Conservation (phyloP, 2,888 invertebrate species). For the Drosophila parthenogenetica region DNA sequence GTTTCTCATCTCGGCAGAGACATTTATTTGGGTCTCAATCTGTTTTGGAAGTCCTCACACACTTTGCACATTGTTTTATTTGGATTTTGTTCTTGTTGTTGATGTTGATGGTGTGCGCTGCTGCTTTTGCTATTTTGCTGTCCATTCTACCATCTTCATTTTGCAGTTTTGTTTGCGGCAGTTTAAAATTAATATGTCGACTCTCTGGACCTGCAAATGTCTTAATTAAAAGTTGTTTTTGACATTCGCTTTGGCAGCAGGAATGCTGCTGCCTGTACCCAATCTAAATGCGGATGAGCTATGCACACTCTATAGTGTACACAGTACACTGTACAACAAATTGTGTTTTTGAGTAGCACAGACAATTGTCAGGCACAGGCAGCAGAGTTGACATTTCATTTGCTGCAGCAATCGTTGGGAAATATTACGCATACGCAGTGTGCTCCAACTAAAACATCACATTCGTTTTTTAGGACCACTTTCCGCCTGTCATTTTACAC, state of each 20-base stretch:
- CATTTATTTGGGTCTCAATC: slow-evolving; percentile 68
- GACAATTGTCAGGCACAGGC: slow-evolving; percentile 44
- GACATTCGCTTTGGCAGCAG: slow-evolving; percentile 39
- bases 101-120: slow-evolving; percentile 12
- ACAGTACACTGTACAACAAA: slow-evolving; percentile 32
- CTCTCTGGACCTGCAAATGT: slow-evolving; percentile 67
- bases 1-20: slow-evolving; percentile 37
- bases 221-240: slow-evolving; percentile 74
- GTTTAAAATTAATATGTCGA: slow-evolving; percentile 69
- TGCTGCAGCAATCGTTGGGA: slow-evolving; percentile 28
- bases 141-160: slow-evolving; percentile 55
- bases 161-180: slow-evolving; percentile 60
- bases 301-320: slow-evolving; percentile 14
- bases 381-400: slow-evolving; percentile 46
- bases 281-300: slow-evolving; percentile 7
- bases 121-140: slow-evolving; percentile 31
- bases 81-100: slow-evolving; percentile 12
- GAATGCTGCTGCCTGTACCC: slow-evolving; percentile 23
- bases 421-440: slow-evolving; percentile 58
- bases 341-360: slow-evolving; percentile 34
- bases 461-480: background rate
- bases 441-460: slow-evolving; percentile 3
- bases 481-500: background rate
- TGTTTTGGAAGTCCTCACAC: slow-evolving; percentile 50
- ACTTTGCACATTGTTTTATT: slow-evolving; percentile 52